Percentiles rank a stretch among this genome's conserved stretches.
Conservation (phyloP, 2,888 invertebrate genomes). For the Dryomyza anilis region DNA sequence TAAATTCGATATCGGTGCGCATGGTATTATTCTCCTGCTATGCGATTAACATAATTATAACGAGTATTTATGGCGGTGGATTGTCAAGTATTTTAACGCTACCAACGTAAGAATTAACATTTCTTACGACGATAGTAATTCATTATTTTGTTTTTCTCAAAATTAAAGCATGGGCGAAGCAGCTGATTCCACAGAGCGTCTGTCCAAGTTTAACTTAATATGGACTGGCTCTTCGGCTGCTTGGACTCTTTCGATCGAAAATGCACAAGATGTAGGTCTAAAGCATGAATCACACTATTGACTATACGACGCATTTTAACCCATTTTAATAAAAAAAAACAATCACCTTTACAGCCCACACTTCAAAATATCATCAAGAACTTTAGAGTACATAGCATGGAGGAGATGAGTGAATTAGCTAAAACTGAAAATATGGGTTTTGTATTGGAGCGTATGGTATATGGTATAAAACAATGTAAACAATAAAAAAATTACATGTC, state of each 20-base stretch:
- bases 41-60: slow-evolving; percentile 65
- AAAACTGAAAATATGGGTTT: slow-evolving; percentile 65
- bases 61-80: slow-evolving; percentile 70
- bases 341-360: slow-evolving; percentile 40
- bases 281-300: too few species aligned
- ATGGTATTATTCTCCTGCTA: slow-evolving; percentile 49
- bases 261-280: slow-evolving; percentile 61
- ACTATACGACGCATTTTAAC: too few species aligned
- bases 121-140: neutral
- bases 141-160: neutral
- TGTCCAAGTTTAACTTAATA: slow-evolving; percentile 64
- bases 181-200: slow-evolving; percentile 68
- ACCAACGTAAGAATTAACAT: slow-evolving; percentile 65
- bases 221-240: slow-evolving; percentile 73
- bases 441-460: slow-evolving; percentile 68
- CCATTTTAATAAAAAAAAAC: too few species aligned
- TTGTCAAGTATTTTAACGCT: slow-evolving; percentile 71
- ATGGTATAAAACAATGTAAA: slow-evolving; percentile 64
- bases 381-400: slow-evolving; percentile 38
- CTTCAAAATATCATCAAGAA: slow-evolving; percentile 36
- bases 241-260: slow-evolving; percentile 68
- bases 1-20: slow-evolving; percentile 44
- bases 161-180: slow-evolving; percentile 65
- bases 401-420: slow-evolving; percentile 54
- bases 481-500: too few species aligned